Evolutionary conservation across 2,797 vertebrate genomes (phyloP).

Genomic region (Avahi laniger): DNA sequence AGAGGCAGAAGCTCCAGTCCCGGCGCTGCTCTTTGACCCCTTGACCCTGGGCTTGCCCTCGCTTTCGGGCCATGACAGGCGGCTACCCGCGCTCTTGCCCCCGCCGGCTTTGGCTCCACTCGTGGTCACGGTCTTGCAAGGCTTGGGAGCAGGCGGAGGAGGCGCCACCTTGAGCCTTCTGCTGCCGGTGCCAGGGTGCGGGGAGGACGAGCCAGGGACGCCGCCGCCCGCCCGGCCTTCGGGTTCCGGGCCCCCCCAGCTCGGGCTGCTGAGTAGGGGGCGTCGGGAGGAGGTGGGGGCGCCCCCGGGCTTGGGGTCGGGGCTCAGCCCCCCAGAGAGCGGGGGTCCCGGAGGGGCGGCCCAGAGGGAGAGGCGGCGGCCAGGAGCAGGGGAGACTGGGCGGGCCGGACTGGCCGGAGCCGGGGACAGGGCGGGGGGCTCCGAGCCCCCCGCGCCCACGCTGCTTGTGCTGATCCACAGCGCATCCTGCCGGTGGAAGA

Average conservation of each 20-base stretch:
- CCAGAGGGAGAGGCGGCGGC: conserved; percentile 73
- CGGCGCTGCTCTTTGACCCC: conserved; percentile 86
- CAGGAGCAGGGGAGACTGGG: conserved; percentile 73
- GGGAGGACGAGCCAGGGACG: conserved; percentile 78
- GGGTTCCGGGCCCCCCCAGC: conserved; percentile 79
- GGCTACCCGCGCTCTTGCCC: conserved; percentile 64
- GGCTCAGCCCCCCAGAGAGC: conserved; percentile 73
- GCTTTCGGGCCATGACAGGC: conserved; percentile 94
- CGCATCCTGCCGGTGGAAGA: conserved; percentile 86
- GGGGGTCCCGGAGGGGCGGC: conserved; percentile 61
- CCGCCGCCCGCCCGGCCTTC: conserved; percentile 65
- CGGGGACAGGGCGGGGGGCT: conserved; percentile 72
- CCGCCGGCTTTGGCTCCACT: conserved; percentile 77
- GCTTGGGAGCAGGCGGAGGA: conserved; percentile 80
- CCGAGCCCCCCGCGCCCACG: conserved; percentile 72
- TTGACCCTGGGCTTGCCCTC: conserved; percentile 86
- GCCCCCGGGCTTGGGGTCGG: conserved; percentile 68
- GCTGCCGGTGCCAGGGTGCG: conserved; percentile 81
- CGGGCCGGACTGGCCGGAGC: conserved; percentile 75
- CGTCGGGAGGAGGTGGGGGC: conserved; percentile 70
- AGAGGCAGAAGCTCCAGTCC: conserved; percentile 84
- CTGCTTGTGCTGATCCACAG: conserved; percentile 86
- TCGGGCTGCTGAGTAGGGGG: conserved; percentile 80
- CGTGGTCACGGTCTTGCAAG: conserved; percentile 81
- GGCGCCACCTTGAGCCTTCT: conserved; percentile 83